Evolutionary conservation across 2,797 vertebrate genomes (phyloP).

Genomic region (Meda fulgida): DNA sequence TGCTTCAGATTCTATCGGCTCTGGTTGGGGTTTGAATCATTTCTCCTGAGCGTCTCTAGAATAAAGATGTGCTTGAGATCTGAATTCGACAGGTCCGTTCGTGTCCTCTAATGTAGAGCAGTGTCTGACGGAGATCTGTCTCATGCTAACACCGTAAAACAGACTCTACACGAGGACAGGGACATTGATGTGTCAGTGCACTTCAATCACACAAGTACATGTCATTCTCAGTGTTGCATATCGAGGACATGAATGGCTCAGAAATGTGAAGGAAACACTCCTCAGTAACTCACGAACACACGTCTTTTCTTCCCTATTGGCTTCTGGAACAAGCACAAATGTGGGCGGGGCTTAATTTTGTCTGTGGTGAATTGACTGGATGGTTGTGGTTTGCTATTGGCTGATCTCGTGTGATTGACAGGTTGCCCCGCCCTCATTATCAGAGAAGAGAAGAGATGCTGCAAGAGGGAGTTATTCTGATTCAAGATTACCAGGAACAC

Average conservation of each 20-base stretch:
- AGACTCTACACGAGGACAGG: not conserved
- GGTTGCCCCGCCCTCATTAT: not conserved
- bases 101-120: slow-evolving; percentile 24
- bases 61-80: not conserved
- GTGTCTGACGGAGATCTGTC: not conserved
- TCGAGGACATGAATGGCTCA: not conserved
- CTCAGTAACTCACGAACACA: not conserved
- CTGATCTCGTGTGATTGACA: not conserved
- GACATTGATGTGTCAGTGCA: not conserved
- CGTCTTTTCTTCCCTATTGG: not conserved
- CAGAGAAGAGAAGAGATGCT: not conserved
- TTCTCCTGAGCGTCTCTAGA: slow-evolving; percentile 1
- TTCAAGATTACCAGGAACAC: not conserved
- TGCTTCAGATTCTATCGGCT: not conserved
- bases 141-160: not conserved
- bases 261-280: not conserved
- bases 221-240: too few species aligned
- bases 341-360: not conserved
- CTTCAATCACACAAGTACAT: too few species aligned
- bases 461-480: not conserved
- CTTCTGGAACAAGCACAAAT: not conserved
- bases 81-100: not conserved
- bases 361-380: too few species aligned
- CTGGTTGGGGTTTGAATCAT: not conserved
- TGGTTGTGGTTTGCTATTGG: not conserved